Percentiles rank a stretch among this genome's conserved stretches.
Conservation (phyloP, 2,113 vertebrate genomes). For the Paedocypris sp. region DNA sequence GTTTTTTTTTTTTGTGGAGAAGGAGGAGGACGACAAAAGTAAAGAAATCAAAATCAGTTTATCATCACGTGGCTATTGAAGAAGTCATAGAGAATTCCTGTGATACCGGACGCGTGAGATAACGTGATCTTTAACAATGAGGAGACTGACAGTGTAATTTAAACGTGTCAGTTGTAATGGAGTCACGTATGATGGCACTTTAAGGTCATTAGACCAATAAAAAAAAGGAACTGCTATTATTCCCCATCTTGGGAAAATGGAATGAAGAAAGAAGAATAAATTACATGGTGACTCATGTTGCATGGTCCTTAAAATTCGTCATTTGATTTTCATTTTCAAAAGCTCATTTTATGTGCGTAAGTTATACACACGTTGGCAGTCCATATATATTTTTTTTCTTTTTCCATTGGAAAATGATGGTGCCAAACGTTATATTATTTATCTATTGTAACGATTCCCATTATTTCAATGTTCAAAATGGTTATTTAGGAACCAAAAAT, state of each 20-base stretch:
- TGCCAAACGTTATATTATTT: too few relatives aligned
- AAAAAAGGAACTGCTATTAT: conserved; percentile 22
- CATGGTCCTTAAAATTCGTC: not conserved
- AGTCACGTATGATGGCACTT: conserved; percentile 29
- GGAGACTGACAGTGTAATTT: conserved; percentile 38
- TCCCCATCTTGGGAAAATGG: not conserved
- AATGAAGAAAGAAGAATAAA: not conserved
- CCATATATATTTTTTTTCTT: too few relatives aligned
- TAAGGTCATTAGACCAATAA: conserved; percentile 26
- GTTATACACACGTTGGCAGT: too few relatives aligned
- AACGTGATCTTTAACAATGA: conserved; percentile 28
- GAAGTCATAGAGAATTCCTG: conserved; percentile 9
- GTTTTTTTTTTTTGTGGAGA: too few relatives aligned
- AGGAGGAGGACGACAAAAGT: too few relatives aligned
- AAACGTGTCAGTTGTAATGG: conserved; percentile 30
- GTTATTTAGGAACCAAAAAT: too few relatives aligned
- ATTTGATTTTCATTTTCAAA: not conserved
- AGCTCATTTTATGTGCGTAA: too few relatives aligned
- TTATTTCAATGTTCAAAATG: too few relatives aligned
- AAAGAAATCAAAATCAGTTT: not conserved
- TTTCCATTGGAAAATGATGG: too few relatives aligned
- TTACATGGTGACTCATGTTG: not conserved
- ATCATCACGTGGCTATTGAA: conserved; percentile 4
- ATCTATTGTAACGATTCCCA: too few relatives aligned
- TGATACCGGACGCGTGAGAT: conserved; percentile 17